Conservation (phyloP, 1,140 invertebrate species). For the Anastrepha ludens region DNA sequence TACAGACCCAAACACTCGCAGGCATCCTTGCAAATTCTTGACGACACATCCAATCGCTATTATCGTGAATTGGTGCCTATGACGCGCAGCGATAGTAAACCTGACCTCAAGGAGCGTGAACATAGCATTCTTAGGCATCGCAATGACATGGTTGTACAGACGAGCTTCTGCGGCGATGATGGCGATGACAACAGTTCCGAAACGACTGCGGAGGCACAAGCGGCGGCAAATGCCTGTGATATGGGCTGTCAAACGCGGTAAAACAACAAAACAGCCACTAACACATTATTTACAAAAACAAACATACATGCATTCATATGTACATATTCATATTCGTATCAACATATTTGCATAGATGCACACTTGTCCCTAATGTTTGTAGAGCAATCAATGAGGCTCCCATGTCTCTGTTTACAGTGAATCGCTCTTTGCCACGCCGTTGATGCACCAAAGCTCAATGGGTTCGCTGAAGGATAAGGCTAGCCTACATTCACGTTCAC, state of each 20-base stretch:
- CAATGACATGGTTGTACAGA: slow-evolving; percentile 58
- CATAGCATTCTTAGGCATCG: slow-evolving; percentile 70
- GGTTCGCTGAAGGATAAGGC: slow-evolving; percentile 57
- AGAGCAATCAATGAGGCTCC: slow-evolving; percentile 28
- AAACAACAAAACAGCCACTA: slow-evolving; percentile 4
- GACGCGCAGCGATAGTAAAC: slow-evolving; percentile 64
- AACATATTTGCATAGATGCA: slow-evolving; percentile 47
- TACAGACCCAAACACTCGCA: slow-evolving; percentile 71
- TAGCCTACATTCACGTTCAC: slow-evolving; percentile 63
- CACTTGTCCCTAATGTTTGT: slow-evolving; percentile 52
- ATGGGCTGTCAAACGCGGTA: slow-evolving; percentile 74
- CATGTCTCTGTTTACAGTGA: slow-evolving; percentile 63
- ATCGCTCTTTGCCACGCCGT: slow-evolving; percentile 70
- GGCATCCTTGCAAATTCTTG: slow-evolving; percentile 71
- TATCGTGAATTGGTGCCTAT: slow-evolving; percentile 70
- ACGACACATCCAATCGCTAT: slow-evolving; percentile 71
- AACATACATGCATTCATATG: slow-evolving; percentile 24
- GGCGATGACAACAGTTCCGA: slow-evolving; percentile 63
- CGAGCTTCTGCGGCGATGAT: slow-evolving; percentile 61
- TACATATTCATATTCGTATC: slow-evolving; percentile 29
- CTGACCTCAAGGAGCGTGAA: slow-evolving; percentile 70
- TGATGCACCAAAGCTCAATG: slow-evolving; percentile 71
- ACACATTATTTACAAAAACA: neutral
- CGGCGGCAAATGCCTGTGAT: slow-evolving; percentile 68
- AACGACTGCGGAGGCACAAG: slow-evolving; percentile 64